A percentile compares a stretch with the other conserved stretches of the same genome.
These are phyloP conservation scores for Cyanoliseus patagonus DNA, from an alignment of 2,113 vertebrate species.

Conservation along the genomic window DNA sequence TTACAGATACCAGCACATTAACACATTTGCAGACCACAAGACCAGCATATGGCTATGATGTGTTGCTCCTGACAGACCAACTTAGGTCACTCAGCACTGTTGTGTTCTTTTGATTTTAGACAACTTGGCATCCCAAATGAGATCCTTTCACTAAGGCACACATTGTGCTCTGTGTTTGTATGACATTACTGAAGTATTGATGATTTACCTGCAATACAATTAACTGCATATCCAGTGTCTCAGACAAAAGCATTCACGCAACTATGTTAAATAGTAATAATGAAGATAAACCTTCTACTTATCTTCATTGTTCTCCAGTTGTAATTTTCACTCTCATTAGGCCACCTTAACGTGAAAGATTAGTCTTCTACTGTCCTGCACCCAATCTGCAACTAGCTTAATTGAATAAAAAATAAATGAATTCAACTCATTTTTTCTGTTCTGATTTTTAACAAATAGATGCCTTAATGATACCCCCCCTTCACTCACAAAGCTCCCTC, in stretches of 20 bases:
- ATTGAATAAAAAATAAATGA: not conserved
- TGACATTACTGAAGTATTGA: not conserved
- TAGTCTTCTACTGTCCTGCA: not conserved
- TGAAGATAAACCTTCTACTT: not conserved
- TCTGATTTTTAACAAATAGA: not conserved
- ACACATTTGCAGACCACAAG: not conserved
- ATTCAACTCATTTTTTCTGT: not conserved
- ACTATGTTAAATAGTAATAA: not conserved
- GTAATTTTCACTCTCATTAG: not conserved
- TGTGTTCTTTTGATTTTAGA: not conserved
- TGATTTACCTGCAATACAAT: not conserved
- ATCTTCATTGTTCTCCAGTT: not conserved
- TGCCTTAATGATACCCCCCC: not conserved
- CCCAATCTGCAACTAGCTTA: not conserved
- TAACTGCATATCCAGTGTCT: not conserved
- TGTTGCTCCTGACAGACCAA: not conserved
- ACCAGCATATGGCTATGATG: rapidly evolving
- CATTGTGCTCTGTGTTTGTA: not conserved
- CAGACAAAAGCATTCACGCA: not conserved
- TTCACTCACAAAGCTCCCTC: not conserved
- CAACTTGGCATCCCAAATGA: not conserved
- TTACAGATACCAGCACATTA: not conserved
- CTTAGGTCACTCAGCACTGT: not conserved
- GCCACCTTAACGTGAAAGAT: not conserved
- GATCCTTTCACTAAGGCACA: not conserved